Evolutionary conservation across 2,797 vertebrate species (phyloP).

Genomic region (Australoheros facetus): DNA sequence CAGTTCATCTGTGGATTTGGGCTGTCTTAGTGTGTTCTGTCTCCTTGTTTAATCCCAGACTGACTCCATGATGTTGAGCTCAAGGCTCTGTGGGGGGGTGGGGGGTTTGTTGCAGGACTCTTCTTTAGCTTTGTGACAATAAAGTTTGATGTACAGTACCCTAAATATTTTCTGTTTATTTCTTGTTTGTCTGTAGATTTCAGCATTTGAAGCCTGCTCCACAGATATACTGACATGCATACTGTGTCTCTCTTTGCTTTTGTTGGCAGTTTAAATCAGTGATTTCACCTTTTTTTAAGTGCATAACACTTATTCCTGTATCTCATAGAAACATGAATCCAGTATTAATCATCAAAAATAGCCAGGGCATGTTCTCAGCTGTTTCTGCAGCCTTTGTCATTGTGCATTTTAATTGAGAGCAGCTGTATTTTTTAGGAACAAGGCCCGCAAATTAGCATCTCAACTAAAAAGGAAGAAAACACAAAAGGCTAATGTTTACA

Average conservation of each 20-base stretch:
- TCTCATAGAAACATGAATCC: not conserved
- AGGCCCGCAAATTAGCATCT: slow-evolving; percentile 59
- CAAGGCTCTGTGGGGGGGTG: not conserved
- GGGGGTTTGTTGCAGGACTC: slow-evolving; percentile 4
- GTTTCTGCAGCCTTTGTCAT: slow-evolving; percentile 23
- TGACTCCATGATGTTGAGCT: slow-evolving; percentile 12
- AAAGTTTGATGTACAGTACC: not conserved
- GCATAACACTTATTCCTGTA: slow-evolving; percentile 11
- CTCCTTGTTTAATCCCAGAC: not conserved
- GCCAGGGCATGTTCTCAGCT: not conserved
- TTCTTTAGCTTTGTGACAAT: not conserved
- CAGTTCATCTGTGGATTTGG: slow-evolving; percentile 1
- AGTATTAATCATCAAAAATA: slow-evolving; percentile 34
- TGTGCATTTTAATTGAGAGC: slow-evolving; percentile 56
- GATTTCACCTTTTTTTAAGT: slow-evolving; percentile 1
- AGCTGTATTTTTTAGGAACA: slow-evolving; percentile 42
- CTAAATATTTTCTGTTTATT: not conserved
- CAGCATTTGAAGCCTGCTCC: slow-evolving; percentile 1
- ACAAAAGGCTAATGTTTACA: slow-evolving; percentile 37
- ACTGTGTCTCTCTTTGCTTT: not conserved
- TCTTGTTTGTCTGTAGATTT: slow-evolving; percentile 1
- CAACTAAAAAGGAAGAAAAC: slow-evolving; percentile 37
- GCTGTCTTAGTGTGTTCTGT: slow-evolving; percentile 1
- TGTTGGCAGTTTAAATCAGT: slow-evolving; percentile 6
- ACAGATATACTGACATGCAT: not conserved